phyloP scores from a whole-genome alignment of 2,797 vertebrate species.

The Nannoperca obscura region DNA sequence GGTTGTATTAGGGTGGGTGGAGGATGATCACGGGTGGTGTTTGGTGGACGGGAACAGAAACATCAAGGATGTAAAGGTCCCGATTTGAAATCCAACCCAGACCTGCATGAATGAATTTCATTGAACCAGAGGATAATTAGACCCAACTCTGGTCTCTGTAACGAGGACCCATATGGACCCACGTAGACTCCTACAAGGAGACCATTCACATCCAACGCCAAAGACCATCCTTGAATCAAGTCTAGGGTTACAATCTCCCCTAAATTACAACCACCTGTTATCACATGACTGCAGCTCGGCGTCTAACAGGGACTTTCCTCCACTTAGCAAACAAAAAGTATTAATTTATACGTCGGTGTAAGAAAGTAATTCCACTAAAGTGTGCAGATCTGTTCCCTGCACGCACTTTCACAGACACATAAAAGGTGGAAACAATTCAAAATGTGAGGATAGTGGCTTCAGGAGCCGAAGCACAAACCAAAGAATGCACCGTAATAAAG shows the following conservation, averaged over 20 bases:
- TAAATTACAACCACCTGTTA: neutral
- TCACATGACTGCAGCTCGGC: neutral
- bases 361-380: neutral
- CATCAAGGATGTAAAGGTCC: neutral
- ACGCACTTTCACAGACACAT: neutral
- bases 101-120: neutral
- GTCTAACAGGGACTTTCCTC: neutral
- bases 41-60: too few species aligned
- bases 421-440: neutral
- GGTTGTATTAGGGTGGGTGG: neutral
- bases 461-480: neutral
- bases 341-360: neutral
- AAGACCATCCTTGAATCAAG: neutral
- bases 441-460: neutral
- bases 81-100: neutral
- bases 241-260: neutral
- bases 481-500: slow-evolving; percentile 8
- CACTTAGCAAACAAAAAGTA: neutral
- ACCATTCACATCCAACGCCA: neutral
- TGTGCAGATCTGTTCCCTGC: neutral
- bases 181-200: neutral
- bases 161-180: neutral
- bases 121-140: neutral
- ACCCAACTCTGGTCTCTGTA: neutral
- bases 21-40: neutral